A percentile compares a stretch with the other conserved stretches of the same genome.
phyloP scores from a whole-genome alignment of 2,113 vertebrate species.

The Trinectes maculatus region DNA sequence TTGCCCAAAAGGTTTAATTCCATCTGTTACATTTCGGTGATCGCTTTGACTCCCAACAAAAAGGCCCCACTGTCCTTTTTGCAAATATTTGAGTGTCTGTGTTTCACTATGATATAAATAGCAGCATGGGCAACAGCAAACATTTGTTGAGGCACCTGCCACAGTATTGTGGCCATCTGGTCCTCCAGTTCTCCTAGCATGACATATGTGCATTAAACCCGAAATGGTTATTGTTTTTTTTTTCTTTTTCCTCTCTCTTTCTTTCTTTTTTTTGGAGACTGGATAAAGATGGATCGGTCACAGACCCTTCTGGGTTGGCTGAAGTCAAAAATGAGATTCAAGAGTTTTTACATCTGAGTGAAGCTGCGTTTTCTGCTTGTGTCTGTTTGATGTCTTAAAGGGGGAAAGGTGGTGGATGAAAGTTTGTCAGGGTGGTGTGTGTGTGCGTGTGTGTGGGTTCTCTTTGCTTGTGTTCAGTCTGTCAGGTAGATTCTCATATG shows the following conservation, averaged over 20 bases:
- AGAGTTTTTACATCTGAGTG: slow-evolving; percentile 70
- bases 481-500: slow-evolving; percentile 67
- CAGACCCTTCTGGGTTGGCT: slow-evolving; percentile 59
- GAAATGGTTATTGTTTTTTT: slow-evolving; percentile 75
- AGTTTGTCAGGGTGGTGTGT: slow-evolving; percentile 17
- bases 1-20: slow-evolving; percentile 63
- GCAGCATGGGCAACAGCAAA: slow-evolving; percentile 78
- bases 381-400: slow-evolving; percentile 67
- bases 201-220: slow-evolving; percentile 82
- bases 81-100: slow-evolving; percentile 81
- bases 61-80: slow-evolving; percentile 71
- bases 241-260: not conserved
- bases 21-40: slow-evolving; percentile 74
- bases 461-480: slow-evolving; percentile 32
- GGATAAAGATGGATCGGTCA: slow-evolving; percentile 51
- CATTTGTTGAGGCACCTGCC: slow-evolving; percentile 84
- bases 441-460: slow-evolving; percentile 2
- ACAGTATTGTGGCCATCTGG: slow-evolving; percentile 81
- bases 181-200: slow-evolving; percentile 76
- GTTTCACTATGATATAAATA: slow-evolving; percentile 83
- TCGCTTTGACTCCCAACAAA: slow-evolving; percentile 74
- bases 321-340: slow-evolving; percentile 65
- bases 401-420: slow-evolving; percentile 16
- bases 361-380: slow-evolving; percentile 59
- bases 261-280: slow-evolving; percentile 26